These are phyloP conservation scores for Papilio glaucus DNA, from an alignment of 1,140 invertebrate genomes.

Conservation along the genomic window DNA sequence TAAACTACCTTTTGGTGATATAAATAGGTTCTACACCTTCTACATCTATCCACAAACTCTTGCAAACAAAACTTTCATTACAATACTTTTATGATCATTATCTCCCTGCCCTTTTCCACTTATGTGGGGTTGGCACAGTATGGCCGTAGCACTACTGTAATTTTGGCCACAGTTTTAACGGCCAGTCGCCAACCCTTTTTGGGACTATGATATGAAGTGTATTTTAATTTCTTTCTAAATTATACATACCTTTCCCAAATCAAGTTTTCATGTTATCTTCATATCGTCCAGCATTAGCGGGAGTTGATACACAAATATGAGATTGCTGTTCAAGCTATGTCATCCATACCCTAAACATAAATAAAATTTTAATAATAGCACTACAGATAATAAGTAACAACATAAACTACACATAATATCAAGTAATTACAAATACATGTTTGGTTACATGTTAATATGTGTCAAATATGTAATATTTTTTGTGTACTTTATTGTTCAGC, in stretches of 20 bases:
- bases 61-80: too few species aligned
- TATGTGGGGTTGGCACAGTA: too few species aligned
- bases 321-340: slow-evolving; percentile 22
- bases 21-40: too few species aligned
- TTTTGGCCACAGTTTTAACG: too few species aligned
- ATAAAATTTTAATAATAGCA: neutral
- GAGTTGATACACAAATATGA: slow-evolving; percentile 23
- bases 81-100: too few species aligned
- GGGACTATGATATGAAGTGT: too few species aligned
- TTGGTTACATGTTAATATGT: neutral
- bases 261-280: neutral
- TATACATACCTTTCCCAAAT: neutral
- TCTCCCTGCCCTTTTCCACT: too few species aligned
- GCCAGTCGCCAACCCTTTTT: too few species aligned
- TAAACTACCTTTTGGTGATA: too few species aligned
- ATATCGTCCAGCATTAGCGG: neutral
- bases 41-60: too few species aligned
- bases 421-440: neutral
- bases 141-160: too few species aligned
- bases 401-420: neutral
- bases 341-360: slow-evolving; percentile 20
- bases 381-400: neutral
- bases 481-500: neutral
- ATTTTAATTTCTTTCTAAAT: neutral
- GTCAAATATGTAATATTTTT: neutral